These are phyloP conservation scores for Coranthus polyacanthus DNA, from an alignment of 2,797 vertebrate species.

Conservation along the genomic window DNA sequence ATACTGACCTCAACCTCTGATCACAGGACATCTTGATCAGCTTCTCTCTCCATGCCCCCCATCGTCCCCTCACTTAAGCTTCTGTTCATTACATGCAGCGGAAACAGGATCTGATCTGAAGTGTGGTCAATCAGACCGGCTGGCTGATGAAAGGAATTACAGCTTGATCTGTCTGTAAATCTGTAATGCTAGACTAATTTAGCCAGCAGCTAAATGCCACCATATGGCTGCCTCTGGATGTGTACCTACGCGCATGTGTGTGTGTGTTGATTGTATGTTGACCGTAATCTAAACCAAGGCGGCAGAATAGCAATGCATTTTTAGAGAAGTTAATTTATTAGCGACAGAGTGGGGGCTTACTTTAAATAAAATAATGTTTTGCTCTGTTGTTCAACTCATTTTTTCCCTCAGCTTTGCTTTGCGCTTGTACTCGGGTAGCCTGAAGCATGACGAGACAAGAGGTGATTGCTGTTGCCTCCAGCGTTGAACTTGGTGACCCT, in stretches of 20 bases:
- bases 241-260: slow-evolving; percentile 3
- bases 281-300: background rate
- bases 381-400: slow-evolving; percentile 17
- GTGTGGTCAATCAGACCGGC: slow-evolving; percentile 75
- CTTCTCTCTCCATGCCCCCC: slow-evolving; percentile 17
- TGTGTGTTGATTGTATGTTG: background rate
- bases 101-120: slow-evolving; percentile 78
- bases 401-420: slow-evolving; percentile 21
- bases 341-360: background rate
- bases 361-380: slow-evolving; percentile 17
- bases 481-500: slow-evolving; percentile 76
- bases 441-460: slow-evolving; percentile 72
- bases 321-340: background rate
- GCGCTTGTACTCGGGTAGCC: slow-evolving; percentile 28
- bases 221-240: slow-evolving; percentile 70
- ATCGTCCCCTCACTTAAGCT: slow-evolving; percentile 59
- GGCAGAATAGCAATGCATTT: slow-evolving; percentile 1
- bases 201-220: slow-evolving; percentile 78
- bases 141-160: slow-evolving; percentile 76
- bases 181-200: slow-evolving; percentile 82
- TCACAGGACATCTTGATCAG: slow-evolving; percentile 44
- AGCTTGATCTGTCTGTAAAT: slow-evolving; percentile 75
- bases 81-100: slow-evolving; percentile 78
- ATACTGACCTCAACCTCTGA: slow-evolving; percentile 50
- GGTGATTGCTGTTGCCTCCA: slow-evolving; percentile 79